These are phyloP conservation scores for Sarcophaga variegata DNA, from an alignment of 2,888 invertebrate species.

Conservation along the genomic window DNA sequence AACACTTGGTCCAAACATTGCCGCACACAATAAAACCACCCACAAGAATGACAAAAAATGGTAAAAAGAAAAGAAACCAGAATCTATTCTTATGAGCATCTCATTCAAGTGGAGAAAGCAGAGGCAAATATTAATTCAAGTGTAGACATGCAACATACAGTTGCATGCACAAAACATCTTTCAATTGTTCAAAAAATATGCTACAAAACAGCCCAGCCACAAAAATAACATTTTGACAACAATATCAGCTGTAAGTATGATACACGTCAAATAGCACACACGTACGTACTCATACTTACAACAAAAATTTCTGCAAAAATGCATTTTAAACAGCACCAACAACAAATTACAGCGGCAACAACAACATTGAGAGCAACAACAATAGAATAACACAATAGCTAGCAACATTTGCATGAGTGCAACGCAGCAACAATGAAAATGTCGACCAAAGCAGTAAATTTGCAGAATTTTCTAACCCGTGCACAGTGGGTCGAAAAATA, in stretches of 20 bases:
- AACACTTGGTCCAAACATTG: constrained; percentile 15
- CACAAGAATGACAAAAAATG: neutral
- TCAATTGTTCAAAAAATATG: neutral
- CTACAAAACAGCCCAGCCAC: neutral
- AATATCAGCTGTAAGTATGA: constrained; percentile 45
- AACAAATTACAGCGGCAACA: neutral
- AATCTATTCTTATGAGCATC: neutral
- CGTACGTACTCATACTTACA: neutral
- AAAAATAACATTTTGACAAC: constrained; percentile 41
- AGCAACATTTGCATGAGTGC: neutral
- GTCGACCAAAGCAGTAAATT: neutral
- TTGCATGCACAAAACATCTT: too few relatives aligned
- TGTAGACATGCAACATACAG: neutral
- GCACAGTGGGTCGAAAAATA: neutral
- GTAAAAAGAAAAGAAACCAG: neutral
- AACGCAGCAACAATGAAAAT: neutral
- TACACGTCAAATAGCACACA: constrained; percentile 45
- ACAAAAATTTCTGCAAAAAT: neutral
- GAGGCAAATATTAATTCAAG: neutral
- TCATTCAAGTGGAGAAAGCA: neutral
- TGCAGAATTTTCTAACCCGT: neutral
- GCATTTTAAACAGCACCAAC: neutral
- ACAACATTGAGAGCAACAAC: constrained; percentile 19
- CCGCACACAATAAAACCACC: constrained; percentile 1
- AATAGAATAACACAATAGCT: neutral